Conservation (phyloP, 2,797 vertebrate species). For the Potorous gilbertii region DNA sequence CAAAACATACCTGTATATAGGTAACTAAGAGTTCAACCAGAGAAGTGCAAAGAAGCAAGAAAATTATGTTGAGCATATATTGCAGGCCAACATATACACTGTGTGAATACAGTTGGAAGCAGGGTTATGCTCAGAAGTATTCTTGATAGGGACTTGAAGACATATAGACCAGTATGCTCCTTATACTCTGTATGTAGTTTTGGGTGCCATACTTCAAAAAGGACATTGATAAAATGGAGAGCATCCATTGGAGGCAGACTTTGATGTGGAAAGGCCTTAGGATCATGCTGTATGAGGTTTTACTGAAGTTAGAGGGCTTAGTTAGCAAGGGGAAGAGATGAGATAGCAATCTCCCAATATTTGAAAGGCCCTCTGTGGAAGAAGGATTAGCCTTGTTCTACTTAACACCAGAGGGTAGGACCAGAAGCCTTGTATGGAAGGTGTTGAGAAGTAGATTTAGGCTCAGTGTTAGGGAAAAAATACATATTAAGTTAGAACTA, state of each 20-base stretch:
- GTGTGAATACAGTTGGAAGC: neutral
- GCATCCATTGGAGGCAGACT: neutral
- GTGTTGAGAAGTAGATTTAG: neutral
- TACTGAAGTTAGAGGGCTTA: neutral
- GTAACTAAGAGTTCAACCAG: conserved; percentile 24
- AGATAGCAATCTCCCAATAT: neutral
- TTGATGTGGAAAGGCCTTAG: neutral
- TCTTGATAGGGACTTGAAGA: neutral
- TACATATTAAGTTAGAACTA: neutral
- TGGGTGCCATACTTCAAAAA: neutral
- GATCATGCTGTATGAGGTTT: neutral
- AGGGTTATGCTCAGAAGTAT: neutral
- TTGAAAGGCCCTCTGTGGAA: neutral
- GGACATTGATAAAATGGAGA: neutral
- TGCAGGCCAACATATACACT: neutral
- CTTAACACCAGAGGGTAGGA: neutral
- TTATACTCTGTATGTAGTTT: neutral
- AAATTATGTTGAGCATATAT: neutral
- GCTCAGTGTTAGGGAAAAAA: neutral
- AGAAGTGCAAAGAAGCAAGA: neutral
- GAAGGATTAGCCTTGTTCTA: neutral
- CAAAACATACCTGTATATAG: conserved; percentile 32
- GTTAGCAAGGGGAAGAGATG: neutral
- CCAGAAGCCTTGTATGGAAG: neutral
- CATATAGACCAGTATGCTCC: neutral